Percentiles rank a stretch among this genome's conserved stretches.
Evolutionary conservation across 2,888 invertebrate genomes (phyloP).

Genomic region (Escarpia spicata): DNA sequence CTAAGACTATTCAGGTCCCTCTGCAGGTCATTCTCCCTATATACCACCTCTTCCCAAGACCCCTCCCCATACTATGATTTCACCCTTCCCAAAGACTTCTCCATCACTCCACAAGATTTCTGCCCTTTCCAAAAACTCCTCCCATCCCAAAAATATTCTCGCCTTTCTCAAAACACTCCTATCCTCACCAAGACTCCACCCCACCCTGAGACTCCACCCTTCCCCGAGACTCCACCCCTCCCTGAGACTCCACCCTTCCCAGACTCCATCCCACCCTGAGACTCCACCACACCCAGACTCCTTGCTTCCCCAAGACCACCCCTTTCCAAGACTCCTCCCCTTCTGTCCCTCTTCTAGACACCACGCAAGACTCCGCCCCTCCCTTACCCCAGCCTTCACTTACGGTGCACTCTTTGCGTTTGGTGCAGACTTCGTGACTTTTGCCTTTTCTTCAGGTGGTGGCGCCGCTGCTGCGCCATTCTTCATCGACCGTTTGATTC

Average conservation of each 20-base stretch:
- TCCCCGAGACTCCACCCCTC: not conserved
- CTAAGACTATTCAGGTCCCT: not conserved
- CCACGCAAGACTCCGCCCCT: not conserved
- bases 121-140: not conserved
- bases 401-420: not conserved
- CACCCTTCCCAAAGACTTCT: not conserved
- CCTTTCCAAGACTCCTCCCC: not conserved
- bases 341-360: not conserved
- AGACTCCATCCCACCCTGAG: not conserved
- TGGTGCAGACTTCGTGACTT: slow-evolving; percentile 58
- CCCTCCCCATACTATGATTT: not conserved
- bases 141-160: not conserved
- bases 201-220: not conserved
- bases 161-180: not conserved
- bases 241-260: not conserved
- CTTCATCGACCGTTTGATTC: slow-evolving; percentile 85
- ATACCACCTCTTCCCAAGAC: not conserved
- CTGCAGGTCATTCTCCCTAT: not conserved
- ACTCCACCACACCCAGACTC: not conserved
- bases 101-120: not conserved
- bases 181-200: not conserved
- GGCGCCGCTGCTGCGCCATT: slow-evolving; percentile 56
- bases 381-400: not conserved
- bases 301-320: not conserved
- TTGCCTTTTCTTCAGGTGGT: slow-evolving; percentile 62